These are phyloP conservation scores for Astyanax mexicanus DNA, from an alignment of 2,797 vertebrate species.

Conservation along the genomic window DNA sequence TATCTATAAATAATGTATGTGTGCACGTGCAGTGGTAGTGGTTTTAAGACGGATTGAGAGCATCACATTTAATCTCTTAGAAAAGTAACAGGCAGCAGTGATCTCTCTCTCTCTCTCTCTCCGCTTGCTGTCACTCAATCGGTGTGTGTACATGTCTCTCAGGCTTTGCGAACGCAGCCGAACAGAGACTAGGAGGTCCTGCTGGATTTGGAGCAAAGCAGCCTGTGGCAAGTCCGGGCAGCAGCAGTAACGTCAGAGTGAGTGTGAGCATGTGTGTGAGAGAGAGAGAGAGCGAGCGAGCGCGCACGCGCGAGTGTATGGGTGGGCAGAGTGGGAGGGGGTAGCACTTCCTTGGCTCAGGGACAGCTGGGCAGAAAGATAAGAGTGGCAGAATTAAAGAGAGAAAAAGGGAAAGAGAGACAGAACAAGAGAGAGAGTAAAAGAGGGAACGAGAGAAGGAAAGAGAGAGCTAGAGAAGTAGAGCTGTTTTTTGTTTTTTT, in stretches of 20 bases:
- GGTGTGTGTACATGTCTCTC: slow-evolving; percentile 32
- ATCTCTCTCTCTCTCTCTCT: slow-evolving; percentile 19
- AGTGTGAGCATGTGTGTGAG: slow-evolving; percentile 35
- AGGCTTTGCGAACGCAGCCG: slow-evolving; percentile 49
- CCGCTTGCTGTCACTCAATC: background rate
- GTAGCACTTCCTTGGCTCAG: slow-evolving; percentile 30
- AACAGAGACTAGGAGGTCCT: slow-evolving; percentile 64
- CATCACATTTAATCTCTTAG: slow-evolving; percentile 46
- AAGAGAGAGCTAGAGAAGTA: slow-evolving; percentile 12
- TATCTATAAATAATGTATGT: background rate
- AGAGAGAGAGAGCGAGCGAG: too few species aligned
- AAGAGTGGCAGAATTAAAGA: slow-evolving; percentile 44
- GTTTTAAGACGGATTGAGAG: slow-evolving; percentile 20
- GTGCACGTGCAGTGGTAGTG: background rate
- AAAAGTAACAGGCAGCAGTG: slow-evolving; percentile 22
- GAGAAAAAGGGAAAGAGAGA: background rate
- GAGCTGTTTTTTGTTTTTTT: slow-evolving; percentile 20
- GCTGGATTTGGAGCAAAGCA: slow-evolving; percentile 68
- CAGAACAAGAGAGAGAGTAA: slow-evolving; percentile 7
- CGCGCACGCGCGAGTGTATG: slow-evolving; percentile 11
- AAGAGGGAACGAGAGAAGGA: slow-evolving; percentile 15
- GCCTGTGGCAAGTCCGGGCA: slow-evolving; percentile 58
- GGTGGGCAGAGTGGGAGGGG: slow-evolving; percentile 40
- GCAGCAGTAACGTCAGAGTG: slow-evolving; percentile 53
- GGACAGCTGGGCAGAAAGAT: slow-evolving; percentile 53